Base-by-base conservation (phyloP, 1,140 invertebrate species). In the Bombus waltoni region DNA sequence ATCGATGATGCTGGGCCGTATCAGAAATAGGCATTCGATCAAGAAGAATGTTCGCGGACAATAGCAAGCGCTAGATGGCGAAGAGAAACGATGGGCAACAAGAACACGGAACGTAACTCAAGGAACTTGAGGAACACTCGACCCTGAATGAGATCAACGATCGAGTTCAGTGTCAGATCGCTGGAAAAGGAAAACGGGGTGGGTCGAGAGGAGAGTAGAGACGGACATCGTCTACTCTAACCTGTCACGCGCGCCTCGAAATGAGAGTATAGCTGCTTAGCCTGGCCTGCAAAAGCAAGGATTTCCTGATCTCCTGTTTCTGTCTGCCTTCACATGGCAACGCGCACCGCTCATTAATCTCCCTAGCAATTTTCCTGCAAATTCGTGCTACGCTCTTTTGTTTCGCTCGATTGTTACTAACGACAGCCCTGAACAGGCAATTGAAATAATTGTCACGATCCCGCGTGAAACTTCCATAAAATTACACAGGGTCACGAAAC, bases 141-240 rank as follows among this genome's bases (percentile, higher is more conserved):
- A 79, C 83, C 83, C 83, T 85, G 83, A 85, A 85, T 85, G 83
- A 85, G 83, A 85, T 80, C 83, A 85, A 85, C 83, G 83, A 85
- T 85, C 83, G 83, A 85, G 83, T 85, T 85, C 83, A 85, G 83
- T 85, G 83, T 85, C 83, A 80, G 83, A 79, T 85, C 68, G 77
- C 83, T 85, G 83, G 83, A 85, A 85, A 85, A 85, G 78, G 83
- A 73, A 85, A 85, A 85, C 68, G 76, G 83, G 83, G 68, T 85
- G 53, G 68, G 65, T 53, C 57, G 65, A 62, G 76, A 44, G 76
- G 68, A 57, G 76, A 84, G 40, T 68, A 85, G 83, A 80, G 77
- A 85, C 83, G 65, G 76, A 85, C 68, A 79, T 59, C 82, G 82
- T 66, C 74, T 62, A 13, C 53, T 71, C 68, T 85, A 80, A 72